A percentile compares a stretch with the other conserved stretches of the same genome.
Evolutionary conservation across 2,888 invertebrate genomes (phyloP).

Genomic region (Plebejus melissa): DNA sequence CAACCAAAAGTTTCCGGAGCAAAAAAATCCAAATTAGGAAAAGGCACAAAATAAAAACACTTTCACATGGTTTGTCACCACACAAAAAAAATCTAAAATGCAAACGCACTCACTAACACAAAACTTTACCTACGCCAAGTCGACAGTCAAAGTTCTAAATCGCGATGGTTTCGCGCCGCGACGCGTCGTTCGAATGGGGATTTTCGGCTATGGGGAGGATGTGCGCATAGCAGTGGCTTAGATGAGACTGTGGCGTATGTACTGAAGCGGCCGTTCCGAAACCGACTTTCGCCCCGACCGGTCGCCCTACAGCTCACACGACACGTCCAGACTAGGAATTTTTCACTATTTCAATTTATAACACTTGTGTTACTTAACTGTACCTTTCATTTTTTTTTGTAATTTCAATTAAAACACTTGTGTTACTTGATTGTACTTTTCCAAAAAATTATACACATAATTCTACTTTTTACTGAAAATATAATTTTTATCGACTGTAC

Average conservation of each 20-base stretch:
- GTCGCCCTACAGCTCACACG: constrained; percentile 72
- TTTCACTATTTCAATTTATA: constrained; percentile 51
- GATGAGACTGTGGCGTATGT: constrained; percentile 73
- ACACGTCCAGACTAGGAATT: constrained; percentile 49
- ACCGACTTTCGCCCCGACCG: constrained; percentile 77
- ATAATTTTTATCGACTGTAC: neutral
- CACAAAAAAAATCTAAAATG: constrained; percentile 57
- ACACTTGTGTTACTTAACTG: constrained; percentile 42
- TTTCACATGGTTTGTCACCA: constrained; percentile 63
- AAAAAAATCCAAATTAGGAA: constrained; percentile 75
- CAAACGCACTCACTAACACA: constrained; percentile 69
- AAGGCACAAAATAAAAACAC: constrained; percentile 73
- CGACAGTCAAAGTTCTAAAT: constrained; percentile 52
- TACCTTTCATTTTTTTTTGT: constrained; percentile 30
- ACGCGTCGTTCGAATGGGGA: constrained; percentile 56
- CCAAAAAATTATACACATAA: neutral
- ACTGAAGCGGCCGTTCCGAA: constrained; percentile 65
- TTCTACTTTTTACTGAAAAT: neutral
- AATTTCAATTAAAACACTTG: constrained; percentile 56
- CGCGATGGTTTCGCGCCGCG: constrained; percentile 62
- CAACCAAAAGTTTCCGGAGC: constrained; percentile 72
- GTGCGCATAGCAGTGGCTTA: constrained; percentile 77
- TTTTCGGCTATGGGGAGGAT: constrained; percentile 77
- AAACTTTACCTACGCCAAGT: constrained; percentile 74
- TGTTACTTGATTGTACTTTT: constrained; percentile 1